Base-by-base conservation (phyloP, 2,888 invertebrate genomes). In the Leptinotarsa tumamoca region DNA sequence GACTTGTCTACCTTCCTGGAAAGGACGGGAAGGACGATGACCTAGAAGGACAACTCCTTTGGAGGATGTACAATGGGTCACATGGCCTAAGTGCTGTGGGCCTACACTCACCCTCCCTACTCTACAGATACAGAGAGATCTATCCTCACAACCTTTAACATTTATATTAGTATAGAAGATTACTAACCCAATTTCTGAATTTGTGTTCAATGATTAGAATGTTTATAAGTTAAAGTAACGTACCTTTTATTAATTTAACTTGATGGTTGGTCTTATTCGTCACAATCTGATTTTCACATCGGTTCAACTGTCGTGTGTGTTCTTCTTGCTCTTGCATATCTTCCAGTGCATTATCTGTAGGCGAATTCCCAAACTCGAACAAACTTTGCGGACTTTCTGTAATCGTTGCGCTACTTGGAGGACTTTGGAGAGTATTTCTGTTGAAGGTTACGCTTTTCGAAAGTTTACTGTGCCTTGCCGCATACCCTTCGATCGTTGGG, bases 371-470 rank as follows among this genome's bases (percentile, higher is more conserved):
- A 21, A 85, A 82, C 17, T 86, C 84, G 77, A 87, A 85, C 71
- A 87, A 79, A 72, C 78, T 84, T 68, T 84, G 81, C 73, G 86
- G 79, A 68, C 77, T 80, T 54, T 79, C 79, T 68, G 75, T 73
- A 23, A 84, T 68, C 18, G 82, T 75, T 78, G 84, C 83, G 88
- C 90, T 87, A 73, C 85, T 86, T 21, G 95, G 95, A 78, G 96
- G 95, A 84, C 95, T 95, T 82, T 94, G 94, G 86, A 96, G 90
- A 72, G 95, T 95, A 87, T 95, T 94, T 78, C 94, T 90, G 89
- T 96, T 95, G 90, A 96, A 96, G 78, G 96, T 96, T 80, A 96
- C 96, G 89, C 96, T 95, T 90, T 96, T 96, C 71, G 95, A 91
- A 87, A 96, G 92, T 88, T 96, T 96, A 80, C 95, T 94, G 89